phyloP scores from a whole-genome alignment of 2,797 vertebrate genomes.

The Clarias pachynema region DNA sequence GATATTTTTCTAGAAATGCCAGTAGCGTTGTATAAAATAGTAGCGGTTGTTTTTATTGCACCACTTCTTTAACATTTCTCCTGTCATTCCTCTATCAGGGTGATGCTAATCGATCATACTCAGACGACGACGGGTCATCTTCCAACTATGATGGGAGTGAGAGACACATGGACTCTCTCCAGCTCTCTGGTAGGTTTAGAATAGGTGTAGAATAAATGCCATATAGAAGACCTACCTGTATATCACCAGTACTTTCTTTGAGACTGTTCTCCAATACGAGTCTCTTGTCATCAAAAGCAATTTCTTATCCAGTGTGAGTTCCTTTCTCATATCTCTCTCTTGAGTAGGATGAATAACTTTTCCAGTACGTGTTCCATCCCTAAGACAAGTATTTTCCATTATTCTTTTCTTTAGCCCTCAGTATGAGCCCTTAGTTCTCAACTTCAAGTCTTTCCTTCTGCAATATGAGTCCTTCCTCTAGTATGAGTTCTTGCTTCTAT shows the following conservation, averaged over 20 bases:
- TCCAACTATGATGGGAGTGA: conserved; percentile 89
- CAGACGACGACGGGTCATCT: conserved; percentile 90
- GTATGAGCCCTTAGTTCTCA: not conserved
- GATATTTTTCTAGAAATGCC: not conserved
- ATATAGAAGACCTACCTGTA: not conserved
- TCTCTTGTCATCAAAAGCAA: not conserved
- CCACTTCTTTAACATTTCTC: not conserved
- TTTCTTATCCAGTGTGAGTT: not conserved
- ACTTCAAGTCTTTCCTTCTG: not conserved
- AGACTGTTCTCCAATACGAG: not conserved
- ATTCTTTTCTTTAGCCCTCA: not conserved
- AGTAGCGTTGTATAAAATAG: not conserved
- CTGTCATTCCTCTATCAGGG: conserved; percentile 73
- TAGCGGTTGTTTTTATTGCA: too few relatives aligned
- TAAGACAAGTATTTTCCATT: not conserved
- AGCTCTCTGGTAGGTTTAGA: conserved; percentile 78
- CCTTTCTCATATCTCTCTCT: not conserved
- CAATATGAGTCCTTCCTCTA: not conserved
- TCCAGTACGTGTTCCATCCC: not conserved
- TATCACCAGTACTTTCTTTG: not conserved
- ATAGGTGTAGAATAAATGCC: not conserved
- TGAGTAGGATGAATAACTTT: not conserved
- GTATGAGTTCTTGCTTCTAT: not conserved
- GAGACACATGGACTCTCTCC: conserved; percentile 83
- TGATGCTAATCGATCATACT: conserved; percentile 91